Base-by-base conservation (phyloP, 2,888 invertebrate genomes). In the Leucophenga maculata region DNA sequence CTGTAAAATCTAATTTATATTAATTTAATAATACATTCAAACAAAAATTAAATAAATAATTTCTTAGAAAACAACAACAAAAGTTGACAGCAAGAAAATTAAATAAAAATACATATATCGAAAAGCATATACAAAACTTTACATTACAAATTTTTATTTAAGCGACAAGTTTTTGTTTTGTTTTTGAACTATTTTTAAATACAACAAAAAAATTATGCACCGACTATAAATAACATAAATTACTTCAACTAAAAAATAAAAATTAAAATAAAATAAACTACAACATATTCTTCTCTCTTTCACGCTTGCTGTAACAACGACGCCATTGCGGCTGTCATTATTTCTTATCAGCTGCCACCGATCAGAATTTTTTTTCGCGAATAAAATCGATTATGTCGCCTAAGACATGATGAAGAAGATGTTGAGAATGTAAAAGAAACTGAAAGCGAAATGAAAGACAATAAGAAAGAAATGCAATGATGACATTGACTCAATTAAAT, bases 101-200 rank as follows among this genome's bases (percentile, higher is more conserved):
- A 8, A 62, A 62, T 8, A 64, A 26, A 20, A 48, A 64, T 13
- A 20, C 62, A 22, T 46, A 14, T 26, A 26, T 57, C 11, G 39
- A 39, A 8, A 39, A 39, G n/a, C 32, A 59, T 13, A n/a, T 31
- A 44, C 22, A 18, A 62, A 13, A 44, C 11, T 62, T 14, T 59
- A n/a, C 46, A 14, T 46, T 46, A 46, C 1, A 46, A 1, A 50
- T n/a, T 50, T 16, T 39, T 39, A 39, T 39, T 39, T 39, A 39
- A 39, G 39, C 39, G 39, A 39, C 39, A 39, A n/a, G n/a, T n/a
- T n/a, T n/a, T n/a, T n/a, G 39, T 39, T 39, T 32, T 46, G 13
- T 64, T 46, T 18, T 22, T n/a, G 68, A 75, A 67, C 65, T 75
- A 75, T 75, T 75, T 75, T 69, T 71, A 71, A 68, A 39, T n/a